Conservation (phyloP, 2,113 vertebrate genomes). For the Neolamprologus toae region DNA sequence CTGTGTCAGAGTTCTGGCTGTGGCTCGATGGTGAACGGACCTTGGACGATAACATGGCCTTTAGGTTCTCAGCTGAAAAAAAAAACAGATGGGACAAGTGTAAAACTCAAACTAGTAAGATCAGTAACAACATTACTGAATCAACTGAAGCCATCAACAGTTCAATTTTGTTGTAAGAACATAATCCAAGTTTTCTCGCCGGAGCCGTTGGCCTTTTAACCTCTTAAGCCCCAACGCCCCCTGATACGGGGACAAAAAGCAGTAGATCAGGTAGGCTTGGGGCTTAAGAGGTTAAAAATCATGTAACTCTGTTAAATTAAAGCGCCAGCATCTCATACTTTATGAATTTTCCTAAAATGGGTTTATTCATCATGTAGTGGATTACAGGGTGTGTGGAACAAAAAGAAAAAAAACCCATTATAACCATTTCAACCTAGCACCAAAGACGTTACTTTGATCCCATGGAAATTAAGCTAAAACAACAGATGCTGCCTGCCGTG, state of each 20-base stretch:
- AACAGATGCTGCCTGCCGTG: not conserved
- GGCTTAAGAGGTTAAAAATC: not conserved
- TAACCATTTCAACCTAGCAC: not conserved
- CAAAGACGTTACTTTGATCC: not conserved
- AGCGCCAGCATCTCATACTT: not conserved
- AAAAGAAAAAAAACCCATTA: not conserved
- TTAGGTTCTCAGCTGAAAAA: constrained; percentile 55
- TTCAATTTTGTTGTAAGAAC: not conserved
- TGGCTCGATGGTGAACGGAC: not conserved
- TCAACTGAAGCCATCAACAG: not conserved
- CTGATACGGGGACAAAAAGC: too few species aligned
- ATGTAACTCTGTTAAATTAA: not conserved
- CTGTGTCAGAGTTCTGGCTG: not conserved
- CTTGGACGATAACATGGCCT: constrained; percentile 28
- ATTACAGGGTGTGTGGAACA: not conserved
- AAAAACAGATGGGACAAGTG: not conserved
- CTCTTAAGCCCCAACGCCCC: too few species aligned
- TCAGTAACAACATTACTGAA: not conserved
- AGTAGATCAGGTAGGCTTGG: too few species aligned
- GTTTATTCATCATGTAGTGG: not conserved
- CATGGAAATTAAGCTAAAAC: not conserved
- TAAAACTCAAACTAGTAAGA: not conserved
- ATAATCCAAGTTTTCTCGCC: not conserved
- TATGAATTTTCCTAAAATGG: not conserved
- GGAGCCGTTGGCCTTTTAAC: not conserved